Conservation (phyloP, 1,140 invertebrate species). For the Aphis craccivora region DNA sequence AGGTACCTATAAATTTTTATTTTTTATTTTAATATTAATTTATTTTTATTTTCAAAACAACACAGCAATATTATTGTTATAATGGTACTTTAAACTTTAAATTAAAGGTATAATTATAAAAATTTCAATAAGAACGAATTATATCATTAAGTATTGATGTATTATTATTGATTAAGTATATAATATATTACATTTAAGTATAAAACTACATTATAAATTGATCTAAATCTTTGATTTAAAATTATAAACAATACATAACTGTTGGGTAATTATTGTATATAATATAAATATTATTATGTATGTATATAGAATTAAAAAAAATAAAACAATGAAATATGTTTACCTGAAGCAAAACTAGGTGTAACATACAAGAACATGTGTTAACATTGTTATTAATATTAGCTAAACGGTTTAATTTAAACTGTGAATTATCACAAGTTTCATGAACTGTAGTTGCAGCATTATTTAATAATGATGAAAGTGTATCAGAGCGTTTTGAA, state of each 20-base stretch:
- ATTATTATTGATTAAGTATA: no score
- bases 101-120: background rate
- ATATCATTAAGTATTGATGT: no score
- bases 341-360: slow-evolving; percentile 63
- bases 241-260: background rate
- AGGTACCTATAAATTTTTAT: no score
- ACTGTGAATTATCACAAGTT: slow-evolving; percentile 25
- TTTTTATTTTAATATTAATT: no score
- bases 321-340: slow-evolving; percentile 38
- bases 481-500: background rate
- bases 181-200: background rate
- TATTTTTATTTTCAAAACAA: background rate
- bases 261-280: background rate
- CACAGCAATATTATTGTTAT: background rate
- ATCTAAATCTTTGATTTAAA: background rate
- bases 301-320: background rate
- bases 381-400: slow-evolving; percentile 61
- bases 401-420: background rate
- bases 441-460: background rate
- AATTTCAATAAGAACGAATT: background rate
- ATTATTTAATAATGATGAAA: slow-evolving; percentile 18
- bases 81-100: background rate
- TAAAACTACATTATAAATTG: background rate
- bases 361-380: slow-evolving; percentile 62
- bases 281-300: no score